phyloP scores from a whole-genome alignment of 2,113 vertebrate species.

The Gymnarchus niloticus region DNA sequence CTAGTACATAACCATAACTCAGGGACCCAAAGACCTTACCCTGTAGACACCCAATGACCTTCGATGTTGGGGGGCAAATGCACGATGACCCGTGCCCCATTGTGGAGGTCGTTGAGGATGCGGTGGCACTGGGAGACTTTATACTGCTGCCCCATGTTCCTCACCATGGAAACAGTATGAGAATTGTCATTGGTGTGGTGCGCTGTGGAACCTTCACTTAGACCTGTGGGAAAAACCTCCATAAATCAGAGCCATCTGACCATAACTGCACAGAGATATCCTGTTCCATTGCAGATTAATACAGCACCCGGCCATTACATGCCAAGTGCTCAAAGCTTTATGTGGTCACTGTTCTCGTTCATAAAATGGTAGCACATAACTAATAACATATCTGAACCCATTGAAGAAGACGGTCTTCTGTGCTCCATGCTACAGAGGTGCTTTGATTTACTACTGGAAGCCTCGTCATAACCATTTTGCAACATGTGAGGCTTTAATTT shows the following conservation, averaged over 20 bases:
- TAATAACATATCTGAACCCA: neutral
- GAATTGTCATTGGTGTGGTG: conserved; percentile 60
- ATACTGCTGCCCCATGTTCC: conserved; percentile 63
- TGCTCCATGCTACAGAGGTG: neutral
- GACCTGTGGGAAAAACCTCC: conserved; percentile 51
- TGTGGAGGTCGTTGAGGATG: conserved; percentile 77
- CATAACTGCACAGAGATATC: neutral
- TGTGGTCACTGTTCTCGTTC: neutral
- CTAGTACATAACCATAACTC: neutral
- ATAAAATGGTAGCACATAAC: too few relatives aligned
- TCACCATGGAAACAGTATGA: conserved; percentile 60
- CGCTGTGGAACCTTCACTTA: conserved; percentile 66
- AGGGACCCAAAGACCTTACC: conserved; percentile 60
- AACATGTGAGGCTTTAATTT: neutral
- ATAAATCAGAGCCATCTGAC: neutral
- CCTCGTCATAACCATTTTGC: neutral
- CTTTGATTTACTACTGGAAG: neutral
- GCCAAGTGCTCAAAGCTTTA: neutral
- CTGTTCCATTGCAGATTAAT: too few relatives aligned
- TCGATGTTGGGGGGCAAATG: conserved; percentile 77
- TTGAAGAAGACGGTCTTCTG: neutral
- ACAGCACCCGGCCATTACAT: neutral
- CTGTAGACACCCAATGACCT: conserved; percentile 80
- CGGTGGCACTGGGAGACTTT: conserved; percentile 75
- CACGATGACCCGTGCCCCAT: conserved; percentile 72